These are phyloP conservation scores for Uropetala carovei DNA, from an alignment of 2,888 invertebrate species.

Conservation along the genomic window DNA sequence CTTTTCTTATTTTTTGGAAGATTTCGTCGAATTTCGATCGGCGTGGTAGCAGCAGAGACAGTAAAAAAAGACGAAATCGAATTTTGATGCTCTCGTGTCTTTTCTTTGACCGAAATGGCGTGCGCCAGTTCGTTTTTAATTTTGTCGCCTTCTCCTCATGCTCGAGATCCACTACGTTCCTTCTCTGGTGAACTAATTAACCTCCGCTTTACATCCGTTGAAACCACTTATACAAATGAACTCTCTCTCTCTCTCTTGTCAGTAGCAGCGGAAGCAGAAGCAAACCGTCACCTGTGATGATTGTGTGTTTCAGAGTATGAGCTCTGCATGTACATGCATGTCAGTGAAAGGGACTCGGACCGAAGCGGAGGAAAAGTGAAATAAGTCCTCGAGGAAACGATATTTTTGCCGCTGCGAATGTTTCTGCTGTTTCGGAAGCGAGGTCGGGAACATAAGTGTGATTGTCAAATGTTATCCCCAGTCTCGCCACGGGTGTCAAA, in stretches of 20 bases:
- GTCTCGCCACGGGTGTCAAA: slow-evolving; percentile 22
- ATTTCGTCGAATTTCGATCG: no score
- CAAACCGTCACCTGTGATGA: background rate
- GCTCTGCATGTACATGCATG: background rate
- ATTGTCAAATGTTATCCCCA: background rate
- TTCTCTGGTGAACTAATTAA: no score
- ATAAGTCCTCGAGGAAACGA: background rate
- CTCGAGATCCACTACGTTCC: no score
- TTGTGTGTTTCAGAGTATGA: background rate
- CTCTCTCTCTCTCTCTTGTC: background rate
- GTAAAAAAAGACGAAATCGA: no score
- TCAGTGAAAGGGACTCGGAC: no score
- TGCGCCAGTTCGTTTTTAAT: no score
- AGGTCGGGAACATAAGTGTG: background rate
- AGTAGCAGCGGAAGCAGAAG: background rate
- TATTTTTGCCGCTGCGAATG: background rate
- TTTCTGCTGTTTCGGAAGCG: slow-evolving; percentile 2
- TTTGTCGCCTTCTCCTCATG: no score
- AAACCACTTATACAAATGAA: background rate
- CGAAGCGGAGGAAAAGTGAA: background rate
- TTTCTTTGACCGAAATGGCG: no score
- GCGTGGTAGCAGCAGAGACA: no score
- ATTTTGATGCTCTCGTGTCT: no score
- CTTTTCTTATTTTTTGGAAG: no score
- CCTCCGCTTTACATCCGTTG: no score